A percentile compares a stretch with the other conserved stretches of the same genome.
These are phyloP conservation scores for Bubo bubo DNA, from an alignment of 2,113 vertebrate species.

Conservation along the genomic window DNA sequence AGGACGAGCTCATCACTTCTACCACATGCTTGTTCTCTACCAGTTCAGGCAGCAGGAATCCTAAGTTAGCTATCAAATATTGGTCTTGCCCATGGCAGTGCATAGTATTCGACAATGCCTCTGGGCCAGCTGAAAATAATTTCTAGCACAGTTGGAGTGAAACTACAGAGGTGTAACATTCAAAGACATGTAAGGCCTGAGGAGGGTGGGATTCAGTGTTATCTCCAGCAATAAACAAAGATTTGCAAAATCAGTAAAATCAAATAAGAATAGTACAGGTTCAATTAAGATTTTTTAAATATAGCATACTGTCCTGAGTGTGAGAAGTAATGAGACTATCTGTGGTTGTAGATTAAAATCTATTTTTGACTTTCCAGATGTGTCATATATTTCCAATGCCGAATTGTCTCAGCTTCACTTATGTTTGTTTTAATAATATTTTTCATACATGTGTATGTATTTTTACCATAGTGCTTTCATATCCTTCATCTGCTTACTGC, in stretches of 20 bases:
- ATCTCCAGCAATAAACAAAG: constrained; percentile 43
- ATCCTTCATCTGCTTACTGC: background rate
- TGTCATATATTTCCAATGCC: background rate
- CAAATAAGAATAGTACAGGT: background rate
- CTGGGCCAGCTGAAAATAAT: constrained; percentile 66
- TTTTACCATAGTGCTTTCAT: background rate
- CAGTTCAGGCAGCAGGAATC: constrained; percentile 63
- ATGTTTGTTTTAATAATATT: background rate
- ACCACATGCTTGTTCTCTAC: constrained; percentile 67
- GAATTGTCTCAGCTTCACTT: background rate
- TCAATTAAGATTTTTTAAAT: constrained; percentile 15
- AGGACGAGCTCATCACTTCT: constrained; percentile 69
- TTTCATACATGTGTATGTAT: background rate
- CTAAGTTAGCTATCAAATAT: constrained; percentile 61
- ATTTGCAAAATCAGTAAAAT: background rate
- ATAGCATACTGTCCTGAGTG: background rate
- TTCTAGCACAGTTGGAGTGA: constrained; percentile 60
- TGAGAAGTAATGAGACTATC: background rate
- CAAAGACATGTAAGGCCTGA: constrained; percentile 28
- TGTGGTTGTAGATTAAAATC: background rate
- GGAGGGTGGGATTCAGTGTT: constrained; percentile 10
- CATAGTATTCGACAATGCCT: constrained; percentile 42
- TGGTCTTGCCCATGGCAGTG: constrained; percentile 43
- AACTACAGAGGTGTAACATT: constrained; percentile 48
- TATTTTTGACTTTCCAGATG: background rate